These are phyloP conservation scores for Platycheirus albimanus DNA, from an alignment of 2,888 invertebrate species.

Conservation along the genomic window DNA sequence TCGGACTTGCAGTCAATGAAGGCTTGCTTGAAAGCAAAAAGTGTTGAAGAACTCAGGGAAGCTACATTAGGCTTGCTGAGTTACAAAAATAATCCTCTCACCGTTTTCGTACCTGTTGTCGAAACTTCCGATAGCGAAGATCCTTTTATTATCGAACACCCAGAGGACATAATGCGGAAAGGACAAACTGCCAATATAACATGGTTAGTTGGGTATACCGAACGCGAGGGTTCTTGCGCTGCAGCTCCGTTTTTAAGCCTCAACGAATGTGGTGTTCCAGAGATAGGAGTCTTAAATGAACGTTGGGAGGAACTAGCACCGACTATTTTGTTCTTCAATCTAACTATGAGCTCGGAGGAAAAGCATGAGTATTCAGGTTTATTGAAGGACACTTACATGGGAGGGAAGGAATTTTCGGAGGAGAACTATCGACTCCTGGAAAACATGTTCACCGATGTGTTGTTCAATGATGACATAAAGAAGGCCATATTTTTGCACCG, in stretches of 20 bases:
- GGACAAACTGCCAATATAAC: slow-evolving; percentile 87
- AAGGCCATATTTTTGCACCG: slow-evolving; percentile 85
- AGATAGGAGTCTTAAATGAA: slow-evolving; percentile 85
- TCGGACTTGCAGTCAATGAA: slow-evolving; percentile 83
- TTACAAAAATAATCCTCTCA: slow-evolving; percentile 87
- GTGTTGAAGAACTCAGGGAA: slow-evolving; percentile 85
- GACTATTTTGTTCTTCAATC: slow-evolving; percentile 86
- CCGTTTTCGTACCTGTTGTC: slow-evolving; percentile 88
- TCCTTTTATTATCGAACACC: slow-evolving; percentile 87
- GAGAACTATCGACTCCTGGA: slow-evolving; percentile 81
- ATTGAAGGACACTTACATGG: slow-evolving; percentile 75
- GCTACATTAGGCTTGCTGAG: slow-evolving; percentile 81
- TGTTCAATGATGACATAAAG: slow-evolving; percentile 86
- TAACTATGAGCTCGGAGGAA: slow-evolving; percentile 84
- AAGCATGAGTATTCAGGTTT: slow-evolving; percentile 71
- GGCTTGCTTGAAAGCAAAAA: slow-evolving; percentile 86
- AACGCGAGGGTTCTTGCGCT: slow-evolving; percentile 89
- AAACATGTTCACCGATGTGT: slow-evolving; percentile 86
- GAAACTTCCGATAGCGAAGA: slow-evolving; percentile 84
- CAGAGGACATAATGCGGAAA: slow-evolving; percentile 85
- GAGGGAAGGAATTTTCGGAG: slow-evolving; percentile 80
- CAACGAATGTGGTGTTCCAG: slow-evolving; percentile 77
- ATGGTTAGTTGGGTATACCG: slow-evolving; percentile 87
- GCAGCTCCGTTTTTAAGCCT: slow-evolving; percentile 83
- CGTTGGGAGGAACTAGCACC: slow-evolving; percentile 83